Base-by-base conservation (phyloP, 1,140 invertebrate species). In the Hetaerina americana region DNA sequence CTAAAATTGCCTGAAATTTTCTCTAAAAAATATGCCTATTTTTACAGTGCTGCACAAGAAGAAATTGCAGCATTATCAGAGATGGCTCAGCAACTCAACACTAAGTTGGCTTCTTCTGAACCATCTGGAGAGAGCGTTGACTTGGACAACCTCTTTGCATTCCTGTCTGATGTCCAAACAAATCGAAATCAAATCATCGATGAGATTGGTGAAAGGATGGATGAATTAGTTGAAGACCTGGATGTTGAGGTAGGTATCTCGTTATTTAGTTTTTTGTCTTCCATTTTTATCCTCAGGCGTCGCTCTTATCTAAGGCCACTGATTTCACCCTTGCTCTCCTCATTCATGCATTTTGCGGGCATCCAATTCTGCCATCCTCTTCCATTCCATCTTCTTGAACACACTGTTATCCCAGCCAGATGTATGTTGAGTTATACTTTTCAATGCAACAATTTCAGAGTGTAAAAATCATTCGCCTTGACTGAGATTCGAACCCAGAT, bases 141-240 rank as follows among this genome's bases (percentile, higher is more conserved):
- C 79, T 83, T 97, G 69, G 95, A 97, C 79, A 94, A 95, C 81
- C 84, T 97, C 76, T 97, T 97, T 81, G 92, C 92, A 68, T 97
- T 97, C 79, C 83, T 97, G 8, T 92, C 92, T 0, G 92, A 95
- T 73, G 88, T 93, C 18, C 90, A 92, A 18, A 83, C 84, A 2
- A 81, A 78, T 24, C 76, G 86, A 80, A 79, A 86, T 74, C 85
- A 88, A 71, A 87, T 92, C 8, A 90, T 94, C 18, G 90, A 92
- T n/a, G 91, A 93, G 79, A 93, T 94, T 68, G 91, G 90, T 5
- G 87, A 90, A 76, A 87, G 89, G 77, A 94, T 95, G 90, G 88
- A 92, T 76, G 85, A 91, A 73, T 81, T 95, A 0, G 91, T 92
- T 18, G 87, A 89, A 75, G 91, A 93, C 79, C 80, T 93, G 24